Percentiles rank a stretch among this genome's conserved stretches.
Evolutionary conservation across 1,140 invertebrate genomes (phyloP).

Genomic region (Neuroterus valhalla): DNA sequence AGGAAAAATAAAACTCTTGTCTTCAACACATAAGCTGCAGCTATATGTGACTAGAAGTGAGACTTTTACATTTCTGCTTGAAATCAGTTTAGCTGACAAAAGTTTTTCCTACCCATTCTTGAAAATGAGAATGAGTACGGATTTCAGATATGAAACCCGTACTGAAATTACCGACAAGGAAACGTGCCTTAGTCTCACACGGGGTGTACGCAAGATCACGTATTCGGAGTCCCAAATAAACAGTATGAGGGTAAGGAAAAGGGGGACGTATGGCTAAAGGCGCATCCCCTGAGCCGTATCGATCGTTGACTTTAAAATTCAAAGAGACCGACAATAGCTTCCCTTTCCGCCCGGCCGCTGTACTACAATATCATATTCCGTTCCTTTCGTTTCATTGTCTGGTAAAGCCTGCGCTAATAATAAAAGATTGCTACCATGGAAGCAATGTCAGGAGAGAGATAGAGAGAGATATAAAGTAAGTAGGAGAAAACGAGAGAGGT

Average conservation of each 20-base stretch:
- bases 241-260: constrained; percentile 46
- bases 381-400: constrained; percentile 76
- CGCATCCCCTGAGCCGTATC: constrained; percentile 73
- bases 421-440: constrained; percentile 75
- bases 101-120: too few relatives aligned
- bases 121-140: too few relatives aligned
- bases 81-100: too few relatives aligned
- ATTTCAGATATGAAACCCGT: not conserved
- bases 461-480: constrained; percentile 44
- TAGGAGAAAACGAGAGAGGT: constrained; percentile 42
- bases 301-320: constrained; percentile 77
- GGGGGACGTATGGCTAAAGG: constrained; percentile 71
- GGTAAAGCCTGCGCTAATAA: constrained; percentile 76
- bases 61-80: too few relatives aligned
- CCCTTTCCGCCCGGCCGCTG: constrained; percentile 61
- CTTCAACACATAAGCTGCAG: too few relatives aligned
- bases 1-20: too few relatives aligned
- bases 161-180: not conserved
- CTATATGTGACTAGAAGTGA: too few relatives aligned
- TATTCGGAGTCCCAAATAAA: constrained; percentile 55
- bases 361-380: constrained; percentile 76
- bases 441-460: constrained; percentile 51
- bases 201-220: constrained; percentile 33
- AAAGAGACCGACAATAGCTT: constrained; percentile 77
- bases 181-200: not conserved